Conservation (phyloP, 2,113 vertebrate genomes). For the Nymphicus hollandicus region DNA sequence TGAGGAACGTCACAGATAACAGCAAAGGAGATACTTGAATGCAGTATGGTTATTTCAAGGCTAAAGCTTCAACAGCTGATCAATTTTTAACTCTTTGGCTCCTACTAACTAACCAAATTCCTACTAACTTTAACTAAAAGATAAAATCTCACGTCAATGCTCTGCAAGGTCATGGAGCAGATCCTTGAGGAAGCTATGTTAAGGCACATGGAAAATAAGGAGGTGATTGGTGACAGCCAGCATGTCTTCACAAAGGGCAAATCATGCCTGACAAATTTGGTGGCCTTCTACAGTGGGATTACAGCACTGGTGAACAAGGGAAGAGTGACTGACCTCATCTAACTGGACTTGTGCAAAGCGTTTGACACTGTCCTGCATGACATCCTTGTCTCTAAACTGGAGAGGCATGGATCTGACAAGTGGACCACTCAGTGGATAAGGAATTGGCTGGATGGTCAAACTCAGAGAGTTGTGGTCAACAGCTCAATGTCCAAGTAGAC, state of each 20-base stretch:
- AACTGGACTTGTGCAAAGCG: not conserved
- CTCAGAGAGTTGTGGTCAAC: not conserved
- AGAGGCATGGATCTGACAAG: not conserved
- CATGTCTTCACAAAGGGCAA: not conserved
- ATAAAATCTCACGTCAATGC: not conserved
- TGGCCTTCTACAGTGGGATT: not conserved
- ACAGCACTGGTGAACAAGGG: not conserved
- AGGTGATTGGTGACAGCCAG: not conserved
- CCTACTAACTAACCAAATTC: not conserved
- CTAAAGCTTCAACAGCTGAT: not conserved
- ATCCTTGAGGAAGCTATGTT: not conserved
- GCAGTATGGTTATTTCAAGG: not conserved
- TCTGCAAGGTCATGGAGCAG: not conserved
- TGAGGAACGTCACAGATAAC: not conserved
- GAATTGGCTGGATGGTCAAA: not conserved
- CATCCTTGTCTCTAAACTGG: not conserved
- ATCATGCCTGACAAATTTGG: not conserved
- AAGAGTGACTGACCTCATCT: not conserved
- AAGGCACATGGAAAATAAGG: not conserved
- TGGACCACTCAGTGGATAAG: not conserved
- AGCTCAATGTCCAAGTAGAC: not conserved
- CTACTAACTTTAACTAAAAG: not conserved
- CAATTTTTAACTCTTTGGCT: constrained; percentile 3
- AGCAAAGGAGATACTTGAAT: not conserved
- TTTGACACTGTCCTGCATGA: not conserved